A percentile compares a stretch with the other conserved stretches of the same genome.
These are phyloP conservation scores for Triops longicaudatus DNA, from an alignment of 1,140 invertebrate species.

Conservation along the genomic window DNA sequence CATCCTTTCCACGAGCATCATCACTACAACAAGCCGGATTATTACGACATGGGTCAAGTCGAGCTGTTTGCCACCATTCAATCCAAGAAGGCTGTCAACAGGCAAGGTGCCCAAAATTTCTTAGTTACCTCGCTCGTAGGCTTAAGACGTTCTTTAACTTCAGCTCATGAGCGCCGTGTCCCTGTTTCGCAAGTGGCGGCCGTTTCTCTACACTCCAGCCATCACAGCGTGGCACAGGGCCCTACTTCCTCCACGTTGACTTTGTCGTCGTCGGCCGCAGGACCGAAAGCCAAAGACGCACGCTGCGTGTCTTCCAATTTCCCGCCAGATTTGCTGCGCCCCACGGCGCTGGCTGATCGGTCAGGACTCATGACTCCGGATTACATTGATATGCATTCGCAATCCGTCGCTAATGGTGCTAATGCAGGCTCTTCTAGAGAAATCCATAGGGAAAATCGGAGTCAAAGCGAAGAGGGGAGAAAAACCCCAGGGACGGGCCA, in stretches of 20 bases:
- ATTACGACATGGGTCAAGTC: conserved; percentile 22
- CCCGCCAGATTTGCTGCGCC: neutral
- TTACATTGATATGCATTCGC: neutral
- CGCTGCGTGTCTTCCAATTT: neutral
- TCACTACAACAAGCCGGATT: conserved; percentile 13
- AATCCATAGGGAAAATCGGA: neutral
- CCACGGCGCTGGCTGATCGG: neutral
- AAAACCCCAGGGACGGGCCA: conserved; percentile 9
- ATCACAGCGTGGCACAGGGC: neutral
- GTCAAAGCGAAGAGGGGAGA: neutral
- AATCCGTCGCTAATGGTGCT: neutral
- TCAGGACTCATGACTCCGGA: neutral
- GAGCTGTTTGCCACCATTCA: conserved; percentile 26
- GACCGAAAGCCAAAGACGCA: neutral
- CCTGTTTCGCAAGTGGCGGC: neutral
- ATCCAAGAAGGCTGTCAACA: conserved; percentile 26
- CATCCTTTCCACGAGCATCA: neutral
- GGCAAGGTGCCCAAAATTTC: conserved; percentile 23
- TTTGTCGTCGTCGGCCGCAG: neutral
- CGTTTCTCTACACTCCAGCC: neutral
- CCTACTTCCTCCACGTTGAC: neutral
- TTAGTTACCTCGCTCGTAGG: conserved; percentile 25
- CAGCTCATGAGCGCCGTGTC: neutral
- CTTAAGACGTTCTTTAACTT: conserved; percentile 19
- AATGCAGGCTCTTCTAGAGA: neutral